phyloP scores from a whole-genome alignment of 2,888 invertebrate genomes.

The Nysson spinosus region DNA sequence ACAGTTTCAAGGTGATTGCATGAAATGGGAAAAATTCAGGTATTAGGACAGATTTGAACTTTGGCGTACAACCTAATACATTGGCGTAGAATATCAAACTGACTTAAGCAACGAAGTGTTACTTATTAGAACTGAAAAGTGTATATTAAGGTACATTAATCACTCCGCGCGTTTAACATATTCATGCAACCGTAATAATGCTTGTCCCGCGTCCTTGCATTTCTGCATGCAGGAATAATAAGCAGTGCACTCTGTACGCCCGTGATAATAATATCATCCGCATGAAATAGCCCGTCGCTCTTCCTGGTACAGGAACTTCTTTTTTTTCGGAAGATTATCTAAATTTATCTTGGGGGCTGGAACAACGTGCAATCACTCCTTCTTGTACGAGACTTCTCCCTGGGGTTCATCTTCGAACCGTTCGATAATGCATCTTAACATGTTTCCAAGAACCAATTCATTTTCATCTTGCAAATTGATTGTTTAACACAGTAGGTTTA shows the following conservation, averaged over 20 bases:
- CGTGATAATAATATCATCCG: constrained; percentile 49
- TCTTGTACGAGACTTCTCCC: constrained; percentile 27
- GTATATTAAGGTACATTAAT: constrained; percentile 16
- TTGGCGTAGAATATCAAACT: not conserved
- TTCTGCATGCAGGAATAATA: constrained; percentile 26
- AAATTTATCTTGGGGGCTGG: constrained; percentile 51
- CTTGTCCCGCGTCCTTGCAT: constrained; percentile 45
- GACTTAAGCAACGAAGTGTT: not conserved
- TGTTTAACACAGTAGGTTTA: too few relatives aligned
- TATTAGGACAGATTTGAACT: too few relatives aligned
- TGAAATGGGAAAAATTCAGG: too few relatives aligned
- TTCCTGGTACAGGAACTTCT: constrained; percentile 52
- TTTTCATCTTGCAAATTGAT: too few relatives aligned
- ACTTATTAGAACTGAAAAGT: not conserved
- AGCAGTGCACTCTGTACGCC: constrained; percentile 16
- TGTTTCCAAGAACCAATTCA: constrained; percentile 17
- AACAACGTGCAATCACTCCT: constrained; percentile 42
- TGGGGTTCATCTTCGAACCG: constrained; percentile 23
- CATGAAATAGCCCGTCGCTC: constrained; percentile 41
- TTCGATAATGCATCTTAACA: constrained; percentile 17
- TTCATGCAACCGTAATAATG: constrained; percentile 11
- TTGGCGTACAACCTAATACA: not conserved
- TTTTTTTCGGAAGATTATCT: constrained; percentile 55
- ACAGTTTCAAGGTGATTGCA: too few relatives aligned
- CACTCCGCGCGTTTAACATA: constrained; percentile 3